Evolutionary conservation across 2,113 vertebrate species (phyloP).

Genomic region (Arizona elegans): DNA sequence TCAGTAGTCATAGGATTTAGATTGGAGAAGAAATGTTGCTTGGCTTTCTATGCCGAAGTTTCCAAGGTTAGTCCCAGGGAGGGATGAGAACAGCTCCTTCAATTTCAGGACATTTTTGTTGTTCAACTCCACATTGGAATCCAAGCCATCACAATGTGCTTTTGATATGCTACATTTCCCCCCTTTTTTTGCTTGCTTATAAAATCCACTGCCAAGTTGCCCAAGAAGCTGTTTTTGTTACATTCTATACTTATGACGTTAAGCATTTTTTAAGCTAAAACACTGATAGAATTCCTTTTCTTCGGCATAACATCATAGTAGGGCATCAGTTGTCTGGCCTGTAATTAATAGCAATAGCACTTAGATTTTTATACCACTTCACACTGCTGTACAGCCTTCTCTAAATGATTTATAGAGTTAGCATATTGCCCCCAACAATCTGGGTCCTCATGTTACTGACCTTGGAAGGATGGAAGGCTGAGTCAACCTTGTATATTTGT

Average conservation of each 20-base stretch:
- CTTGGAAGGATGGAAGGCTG: too few relatives aligned
- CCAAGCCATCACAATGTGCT: neutral
- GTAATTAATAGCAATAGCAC: neutral
- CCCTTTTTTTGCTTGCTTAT: neutral
- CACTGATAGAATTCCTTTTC: neutral
- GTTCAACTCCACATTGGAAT: neutral
- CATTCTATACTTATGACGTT: neutral
- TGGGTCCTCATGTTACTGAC: too few relatives aligned
- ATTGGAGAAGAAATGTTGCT: neutral
- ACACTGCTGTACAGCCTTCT: too few relatives aligned
- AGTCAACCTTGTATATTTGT: neutral
- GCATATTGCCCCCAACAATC: too few relatives aligned
- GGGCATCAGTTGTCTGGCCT: neutral
- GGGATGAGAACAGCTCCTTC: neutral
- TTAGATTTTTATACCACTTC: too few relatives aligned
- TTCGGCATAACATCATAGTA: neutral
- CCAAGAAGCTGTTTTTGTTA: neutral
- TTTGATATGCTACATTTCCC: neutral
- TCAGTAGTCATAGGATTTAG: neutral
- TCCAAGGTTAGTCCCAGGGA: neutral
- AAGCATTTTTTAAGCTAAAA: neutral
- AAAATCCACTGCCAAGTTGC: neutral
- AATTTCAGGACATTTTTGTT: neutral
- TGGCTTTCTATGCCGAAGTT: neutral
- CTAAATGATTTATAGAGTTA: too few relatives aligned